Evolutionary conservation across 2,113 vertebrate species (phyloP).

Genomic region (Alouatta palliata): DNA sequence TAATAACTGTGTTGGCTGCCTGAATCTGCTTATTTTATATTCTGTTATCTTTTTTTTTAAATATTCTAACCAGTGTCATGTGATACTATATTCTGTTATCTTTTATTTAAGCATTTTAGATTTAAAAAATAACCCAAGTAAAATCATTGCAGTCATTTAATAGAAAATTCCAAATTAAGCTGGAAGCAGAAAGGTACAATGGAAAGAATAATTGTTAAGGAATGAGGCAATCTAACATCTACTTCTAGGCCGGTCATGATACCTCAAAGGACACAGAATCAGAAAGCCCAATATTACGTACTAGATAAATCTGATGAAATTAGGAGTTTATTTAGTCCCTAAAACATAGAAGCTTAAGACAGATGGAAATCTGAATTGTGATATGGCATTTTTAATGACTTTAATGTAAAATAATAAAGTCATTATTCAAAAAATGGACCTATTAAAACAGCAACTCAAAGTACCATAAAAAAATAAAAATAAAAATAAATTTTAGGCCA

Average conservation of each 20-base stretch:
- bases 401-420: slow-evolving; percentile 19
- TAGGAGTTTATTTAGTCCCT: background rate
- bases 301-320: background rate
- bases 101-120: slow-evolving; percentile 3
- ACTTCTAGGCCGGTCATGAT: background rate
- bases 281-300: background rate
- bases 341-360: slow-evolving; percentile 7
- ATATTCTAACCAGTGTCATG: too few species aligned
- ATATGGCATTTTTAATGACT: slow-evolving; percentile 2
- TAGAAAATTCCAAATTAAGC: slow-evolving; percentile 35
- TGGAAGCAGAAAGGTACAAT: slow-evolving; percentile 1
- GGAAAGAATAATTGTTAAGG: background rate
- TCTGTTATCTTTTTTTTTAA: background rate
- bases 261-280: background rate
- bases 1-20: background rate
- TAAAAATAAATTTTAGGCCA: too few species aligned
- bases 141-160: background rate
- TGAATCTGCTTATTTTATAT: background rate
- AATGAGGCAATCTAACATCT: background rate
- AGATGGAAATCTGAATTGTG: slow-evolving; percentile 31
- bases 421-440: background rate
- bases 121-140: slow-evolving; percentile 9
- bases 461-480: too few species aligned
- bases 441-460: background rate
- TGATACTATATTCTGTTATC: background rate